A percentile compares a stretch with the other conserved stretches of the same genome.
phyloP scores from a whole-genome alignment of 64 coral and sea anemone species.

The Montipora cactus region DNA sequence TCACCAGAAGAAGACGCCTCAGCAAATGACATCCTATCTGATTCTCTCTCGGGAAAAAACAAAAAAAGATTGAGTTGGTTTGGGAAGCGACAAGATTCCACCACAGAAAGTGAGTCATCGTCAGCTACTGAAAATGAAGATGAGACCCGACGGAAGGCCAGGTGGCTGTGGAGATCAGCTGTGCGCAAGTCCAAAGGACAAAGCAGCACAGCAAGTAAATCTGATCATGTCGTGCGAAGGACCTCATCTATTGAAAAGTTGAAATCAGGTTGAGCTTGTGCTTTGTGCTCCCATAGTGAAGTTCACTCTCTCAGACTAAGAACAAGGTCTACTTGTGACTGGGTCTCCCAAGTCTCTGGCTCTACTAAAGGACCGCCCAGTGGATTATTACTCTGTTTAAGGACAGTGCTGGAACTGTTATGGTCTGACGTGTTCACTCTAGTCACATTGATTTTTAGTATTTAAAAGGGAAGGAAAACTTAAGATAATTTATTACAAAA shows the following conservation, averaged over 20 bases:
- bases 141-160: conserved; percentile 57
- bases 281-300: neutral
- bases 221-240: neutral
- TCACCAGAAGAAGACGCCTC: neutral
- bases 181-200: conserved; percentile 54
- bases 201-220: conserved; percentile 25
- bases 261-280: conserved; percentile 15
- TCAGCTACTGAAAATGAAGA: conserved; percentile 58
- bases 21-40: neutral
- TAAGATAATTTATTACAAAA: neutral
- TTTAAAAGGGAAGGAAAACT: neutral
- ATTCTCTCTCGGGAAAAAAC: conserved; percentile 39
- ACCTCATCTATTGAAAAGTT: conserved; percentile 25
- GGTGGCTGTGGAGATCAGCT: conserved; percentile 71
- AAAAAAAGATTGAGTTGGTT: conserved; percentile 74
- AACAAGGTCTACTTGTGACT: neutral
- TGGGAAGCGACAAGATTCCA: conserved; percentile 46
- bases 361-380: neutral
- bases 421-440: neutral
- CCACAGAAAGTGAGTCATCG: conserved; percentile 36
- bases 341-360: neutral
- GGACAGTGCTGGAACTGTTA: neutral
- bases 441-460: conserved; percentile 3
- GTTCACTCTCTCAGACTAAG: neutral
- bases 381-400: neutral